These are phyloP conservation scores for Montipora foliosa DNA, from an alignment of 64 coral and sea anemone genomes.

Conservation along the genomic window DNA sequence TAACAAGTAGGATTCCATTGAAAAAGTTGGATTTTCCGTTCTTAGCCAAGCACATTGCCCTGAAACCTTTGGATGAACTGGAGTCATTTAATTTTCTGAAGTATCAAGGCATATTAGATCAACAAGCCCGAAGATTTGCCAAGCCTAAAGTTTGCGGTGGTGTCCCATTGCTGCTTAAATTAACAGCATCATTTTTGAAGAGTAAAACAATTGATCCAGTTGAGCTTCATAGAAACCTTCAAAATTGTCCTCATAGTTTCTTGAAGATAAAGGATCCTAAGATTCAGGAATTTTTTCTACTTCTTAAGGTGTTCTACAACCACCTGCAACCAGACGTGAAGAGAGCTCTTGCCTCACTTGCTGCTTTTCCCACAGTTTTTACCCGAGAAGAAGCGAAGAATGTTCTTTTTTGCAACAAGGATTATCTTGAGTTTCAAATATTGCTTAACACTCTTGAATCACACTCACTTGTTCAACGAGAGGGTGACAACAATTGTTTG, in stretches of 20 bases:
- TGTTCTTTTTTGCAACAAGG: neutral
- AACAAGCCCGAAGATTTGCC: neutral
- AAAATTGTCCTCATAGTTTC: constrained; percentile 1
- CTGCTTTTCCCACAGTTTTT: constrained; percentile 50
- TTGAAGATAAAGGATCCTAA: neutral
- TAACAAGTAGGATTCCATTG: constrained; percentile 37
- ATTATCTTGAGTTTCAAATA: neutral
- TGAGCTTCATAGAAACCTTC: constrained; percentile 10
- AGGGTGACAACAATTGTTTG: neutral
- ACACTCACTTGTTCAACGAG: constrained; percentile 24
- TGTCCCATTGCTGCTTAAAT: constrained; percentile 41
- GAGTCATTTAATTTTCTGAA: constrained; percentile 20
- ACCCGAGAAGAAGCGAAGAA: constrained; percentile 36
- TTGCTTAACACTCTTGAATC: neutral
- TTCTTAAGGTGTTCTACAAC: constrained; percentile 11
- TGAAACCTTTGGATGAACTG: neutral
- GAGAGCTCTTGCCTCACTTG: neutral
- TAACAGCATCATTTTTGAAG: constrained; percentile 23
- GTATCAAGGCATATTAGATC: neutral
- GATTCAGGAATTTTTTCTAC: neutral
- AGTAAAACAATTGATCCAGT: neutral
- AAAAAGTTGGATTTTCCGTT: neutral
- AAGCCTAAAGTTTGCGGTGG: constrained; percentile 26
- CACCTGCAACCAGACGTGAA: constrained; percentile 17
- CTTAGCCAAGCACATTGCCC: neutral